phyloP scores from a whole-genome alignment of 2,888 invertebrate genomes.

The Thelaira solivaga region DNA sequence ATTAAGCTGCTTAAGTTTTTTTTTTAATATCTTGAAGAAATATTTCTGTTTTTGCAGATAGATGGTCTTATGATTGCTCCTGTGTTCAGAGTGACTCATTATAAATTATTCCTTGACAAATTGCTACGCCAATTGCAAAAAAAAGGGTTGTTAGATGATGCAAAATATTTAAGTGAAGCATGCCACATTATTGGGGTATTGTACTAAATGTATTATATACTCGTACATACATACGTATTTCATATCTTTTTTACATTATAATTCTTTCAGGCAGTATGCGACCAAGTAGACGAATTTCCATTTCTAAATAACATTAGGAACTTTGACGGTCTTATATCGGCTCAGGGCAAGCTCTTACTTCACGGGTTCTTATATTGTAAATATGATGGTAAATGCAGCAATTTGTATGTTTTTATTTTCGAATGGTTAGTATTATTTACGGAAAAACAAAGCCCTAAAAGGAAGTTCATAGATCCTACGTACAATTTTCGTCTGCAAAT shows the following conservation, averaged over 20 bases:
- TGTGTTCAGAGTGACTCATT: conserved; percentile 7
- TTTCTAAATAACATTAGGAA: conserved; percentile 28
- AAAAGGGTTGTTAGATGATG: not conserved
- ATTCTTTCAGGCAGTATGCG: conserved; percentile 5
- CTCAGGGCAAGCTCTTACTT: conserved; percentile 38
- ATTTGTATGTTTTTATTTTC: conserved; percentile 45
- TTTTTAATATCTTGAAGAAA: too few relatives aligned
- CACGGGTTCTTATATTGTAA: conserved; percentile 24
- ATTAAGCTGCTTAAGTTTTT: too few relatives aligned
- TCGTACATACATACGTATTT: not conserved
- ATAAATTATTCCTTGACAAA: not conserved
- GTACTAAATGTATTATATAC: not conserved
- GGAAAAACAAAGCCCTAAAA: conserved; percentile 5
- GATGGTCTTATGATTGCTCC: conserved; percentile 24
- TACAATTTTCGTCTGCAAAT: conserved; percentile 32
- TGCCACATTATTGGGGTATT: conserved; percentile 24
- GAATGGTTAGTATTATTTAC: conserved; percentile 46
- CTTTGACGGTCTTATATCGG: conserved; percentile 36
- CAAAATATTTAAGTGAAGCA: conserved; percentile 10
- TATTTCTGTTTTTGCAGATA: conserved; percentile 7
- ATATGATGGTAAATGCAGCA: conserved; percentile 6
- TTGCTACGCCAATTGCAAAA: not conserved
- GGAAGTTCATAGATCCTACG: conserved; percentile 10
- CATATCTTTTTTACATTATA: not conserved
- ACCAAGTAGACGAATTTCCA: conserved; percentile 7